Evolutionary conservation across 2,113 vertebrate genomes (phyloP).

Genomic region (Neogobius melanostomus): DNA sequence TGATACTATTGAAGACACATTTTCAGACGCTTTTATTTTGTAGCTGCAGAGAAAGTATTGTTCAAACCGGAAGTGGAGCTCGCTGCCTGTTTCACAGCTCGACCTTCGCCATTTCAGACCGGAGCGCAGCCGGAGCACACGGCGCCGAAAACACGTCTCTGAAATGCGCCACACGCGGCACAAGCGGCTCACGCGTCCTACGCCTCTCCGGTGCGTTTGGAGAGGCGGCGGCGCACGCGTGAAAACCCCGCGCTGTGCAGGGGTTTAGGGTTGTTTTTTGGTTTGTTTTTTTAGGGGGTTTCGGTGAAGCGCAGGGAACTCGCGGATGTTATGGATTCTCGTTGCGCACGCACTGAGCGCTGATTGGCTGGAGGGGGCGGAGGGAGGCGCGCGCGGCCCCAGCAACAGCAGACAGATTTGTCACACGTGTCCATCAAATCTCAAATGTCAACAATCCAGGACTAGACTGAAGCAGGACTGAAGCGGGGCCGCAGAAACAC

Average conservation of each 20-base stretch:
- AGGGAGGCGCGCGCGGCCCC: constrained; percentile 42
- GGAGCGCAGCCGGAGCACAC: neutral
- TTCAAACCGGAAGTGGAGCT: constrained; percentile 1
- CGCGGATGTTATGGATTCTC: constrained; percentile 30
- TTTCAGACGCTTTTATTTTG: constrained; percentile 27
- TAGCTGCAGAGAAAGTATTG: fast-evolving
- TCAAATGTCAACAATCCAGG: neutral
- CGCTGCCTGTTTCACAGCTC: neutral
- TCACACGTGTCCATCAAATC: neutral
- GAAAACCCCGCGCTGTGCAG: too few relatives aligned
- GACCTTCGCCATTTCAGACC: constrained; percentile 34
- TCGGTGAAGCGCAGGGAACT: neutral
- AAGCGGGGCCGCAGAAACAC: neutral
- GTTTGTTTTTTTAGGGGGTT: too few relatives aligned
- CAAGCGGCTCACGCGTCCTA: neutral
- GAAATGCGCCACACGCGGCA: neutral
- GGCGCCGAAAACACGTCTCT: neutral
- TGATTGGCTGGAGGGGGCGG: constrained; percentile 53
- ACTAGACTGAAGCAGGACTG: neutral
- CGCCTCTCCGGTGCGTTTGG: neutral
- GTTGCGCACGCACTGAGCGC: constrained; percentile 43
- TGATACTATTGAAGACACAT: too few relatives aligned
- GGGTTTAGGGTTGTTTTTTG: too few relatives aligned
- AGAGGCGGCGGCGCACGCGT: neutral
- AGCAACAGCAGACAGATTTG: constrained; percentile 55